phyloP scores from a whole-genome alignment of 2,888 invertebrate species.

The Drosophila multiciliata region DNA sequence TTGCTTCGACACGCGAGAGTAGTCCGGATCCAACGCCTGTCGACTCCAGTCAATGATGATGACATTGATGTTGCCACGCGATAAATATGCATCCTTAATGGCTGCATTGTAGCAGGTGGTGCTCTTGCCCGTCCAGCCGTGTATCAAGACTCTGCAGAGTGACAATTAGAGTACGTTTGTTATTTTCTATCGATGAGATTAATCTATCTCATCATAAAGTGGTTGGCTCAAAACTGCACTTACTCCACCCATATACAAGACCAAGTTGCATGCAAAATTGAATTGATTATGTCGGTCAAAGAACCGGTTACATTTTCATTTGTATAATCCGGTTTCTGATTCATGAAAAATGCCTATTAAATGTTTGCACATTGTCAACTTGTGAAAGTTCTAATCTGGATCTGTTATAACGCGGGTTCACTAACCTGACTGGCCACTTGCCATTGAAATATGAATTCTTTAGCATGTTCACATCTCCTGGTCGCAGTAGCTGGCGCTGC shows the following conservation, averaged over 20 bases:
- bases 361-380: background rate
- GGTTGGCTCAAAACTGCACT: background rate
- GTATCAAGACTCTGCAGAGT: constrained; percentile 73
- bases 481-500: constrained; percentile 61
- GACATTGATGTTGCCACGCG: constrained; percentile 78
- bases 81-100: constrained; percentile 80
- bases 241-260: background rate
- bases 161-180: background rate
- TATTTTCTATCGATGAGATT: background rate
- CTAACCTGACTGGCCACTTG: constrained; percentile 81
- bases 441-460: constrained; percentile 75
- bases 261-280: background rate
- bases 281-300: background rate
- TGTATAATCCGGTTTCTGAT: background rate
- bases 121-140: constrained; percentile 81
- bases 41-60: constrained; percentile 83
- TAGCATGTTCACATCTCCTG: constrained; percentile 65
- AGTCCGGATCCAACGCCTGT: constrained; percentile 74
- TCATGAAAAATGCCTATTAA: background rate
- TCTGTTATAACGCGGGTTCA: constrained; percentile 12
- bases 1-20: constrained; percentile 75
- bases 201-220: background rate
- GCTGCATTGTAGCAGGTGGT: constrained; percentile 79
- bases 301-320: background rate
- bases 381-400: background rate